Conservation (phyloP, 2,797 vertebrate species). For the Peromyscus aztecus region DNA sequence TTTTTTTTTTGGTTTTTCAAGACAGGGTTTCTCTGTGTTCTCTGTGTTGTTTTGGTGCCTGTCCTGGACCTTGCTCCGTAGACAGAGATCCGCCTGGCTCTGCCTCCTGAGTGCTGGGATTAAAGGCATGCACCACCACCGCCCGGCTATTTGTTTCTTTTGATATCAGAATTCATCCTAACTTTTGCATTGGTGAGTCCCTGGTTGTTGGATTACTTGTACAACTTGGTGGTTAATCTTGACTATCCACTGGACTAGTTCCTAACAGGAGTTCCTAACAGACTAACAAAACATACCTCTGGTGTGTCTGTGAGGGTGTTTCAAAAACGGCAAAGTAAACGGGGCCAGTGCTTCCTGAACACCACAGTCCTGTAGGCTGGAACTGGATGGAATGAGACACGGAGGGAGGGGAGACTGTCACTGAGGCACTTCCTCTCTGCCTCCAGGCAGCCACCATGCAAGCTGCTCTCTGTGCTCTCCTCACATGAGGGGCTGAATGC, state of each 20-base stretch:
- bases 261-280: not conserved
- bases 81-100: too few species aligned
- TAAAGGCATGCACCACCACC: not conserved
- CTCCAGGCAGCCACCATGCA: not conserved
- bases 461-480: not conserved
- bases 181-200: not conserved
- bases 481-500: too few species aligned
- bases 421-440: not conserved
- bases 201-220: not conserved
- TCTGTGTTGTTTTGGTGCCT: too few species aligned
- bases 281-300: not conserved
- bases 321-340: not conserved
- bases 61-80: too few species aligned
- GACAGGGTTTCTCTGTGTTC: too few species aligned
- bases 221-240: not conserved
- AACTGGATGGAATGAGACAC: not conserved
- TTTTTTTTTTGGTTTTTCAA: not conserved
- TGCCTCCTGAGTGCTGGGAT: too few species aligned
- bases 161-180: not conserved
- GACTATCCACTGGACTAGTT: not conserved
- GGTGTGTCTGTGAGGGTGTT: not conserved
- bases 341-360: not conserved
- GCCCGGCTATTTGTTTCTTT: not conserved
- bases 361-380: not conserved
- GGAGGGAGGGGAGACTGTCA: not conserved